Evolutionary conservation across 2,888 invertebrate genomes (phyloP), one percentile per base, ranked within the genome.

Genomic region (Caenorhabditis panamensis): DNA sequence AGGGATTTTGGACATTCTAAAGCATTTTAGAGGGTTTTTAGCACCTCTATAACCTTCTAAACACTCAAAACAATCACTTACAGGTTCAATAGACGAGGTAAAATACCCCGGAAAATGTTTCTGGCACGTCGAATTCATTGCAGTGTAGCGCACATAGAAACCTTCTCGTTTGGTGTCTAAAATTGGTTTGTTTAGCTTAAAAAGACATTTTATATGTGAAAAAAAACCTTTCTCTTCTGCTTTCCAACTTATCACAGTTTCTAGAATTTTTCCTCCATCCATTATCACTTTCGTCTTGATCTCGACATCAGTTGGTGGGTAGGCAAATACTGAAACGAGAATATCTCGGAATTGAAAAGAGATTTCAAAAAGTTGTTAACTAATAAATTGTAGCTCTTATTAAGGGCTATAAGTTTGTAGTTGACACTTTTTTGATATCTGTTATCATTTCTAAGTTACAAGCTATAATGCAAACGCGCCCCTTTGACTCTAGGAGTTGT

Each of bases 21-120:
- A n/a, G n/a, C n/a, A n/a, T n/a, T n/a, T n/a, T n/a, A n/a, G n/a
- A n/a, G n/a, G n/a, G n/a, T n/a, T n/a, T n/a, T n/a, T n/a, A n/a
- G n/a, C n/a, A n/a, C n/a, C n/a, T n/a, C n/a, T n/a, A n/a, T n/a
- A n/a, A n/a, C n/a, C n/a, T n/a, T n/a, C n/a, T n/a, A n/a, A n/a
- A n/a, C n/a, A n/a, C n/a, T n/a, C n/a, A n/a, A n/a, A n/a, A n/a
- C n/a, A n/a, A n/a, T n/a, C n/a, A 62, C 66, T 61, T 47, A 86
- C 88, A 59, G 84, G 51, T 18, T 75, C 67, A 49, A 88, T 79
- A 18, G 82, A 79, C 1, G 83, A 84, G 3, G 82, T 84, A 72
- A 82, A 87, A 51, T 85, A 88, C 16, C 88, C 88, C 16, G 82
- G 83, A 61, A 88, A 88, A 54, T 77, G 71, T 28, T 83, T 68